These are phyloP conservation scores for Syngnathus floridae DNA, from an alignment of 2,113 vertebrate species.

Conservation along the genomic window DNA sequence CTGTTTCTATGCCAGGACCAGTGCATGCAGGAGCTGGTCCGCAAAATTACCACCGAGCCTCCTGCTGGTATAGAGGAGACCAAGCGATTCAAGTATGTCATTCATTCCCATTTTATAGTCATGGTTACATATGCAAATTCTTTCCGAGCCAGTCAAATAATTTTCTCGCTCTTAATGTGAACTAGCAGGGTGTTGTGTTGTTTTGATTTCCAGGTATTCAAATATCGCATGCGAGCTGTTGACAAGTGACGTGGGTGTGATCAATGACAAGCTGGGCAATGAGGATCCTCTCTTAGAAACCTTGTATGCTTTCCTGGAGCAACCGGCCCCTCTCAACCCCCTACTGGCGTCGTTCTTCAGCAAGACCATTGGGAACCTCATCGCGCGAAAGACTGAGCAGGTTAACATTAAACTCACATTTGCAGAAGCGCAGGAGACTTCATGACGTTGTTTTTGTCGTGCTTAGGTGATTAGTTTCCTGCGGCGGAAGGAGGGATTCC, in stretches of 20 bases:
- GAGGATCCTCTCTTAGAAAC: slow-evolving; percentile 83
- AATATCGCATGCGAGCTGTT: slow-evolving; percentile 94
- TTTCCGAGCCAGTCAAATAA: neutral
- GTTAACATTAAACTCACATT: slow-evolving; percentile 49
- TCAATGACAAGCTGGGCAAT: slow-evolving; percentile 90
- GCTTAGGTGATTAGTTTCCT: slow-evolving; percentile 83
- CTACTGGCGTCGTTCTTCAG: slow-evolving; percentile 97
- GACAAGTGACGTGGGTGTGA: slow-evolving; percentile 88
- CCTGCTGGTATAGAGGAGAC: slow-evolving; percentile 88
- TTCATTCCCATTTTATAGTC: neutral
- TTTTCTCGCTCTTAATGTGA: neutral
- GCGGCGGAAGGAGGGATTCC: slow-evolving; percentile 82
- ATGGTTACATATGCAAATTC: neutral
- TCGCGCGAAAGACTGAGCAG: slow-evolving; percentile 93
- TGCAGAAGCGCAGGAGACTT: neutral
- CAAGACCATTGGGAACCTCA: slow-evolving; percentile 93
- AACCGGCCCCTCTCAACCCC: slow-evolving; percentile 87
- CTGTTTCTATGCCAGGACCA: slow-evolving; percentile 85
- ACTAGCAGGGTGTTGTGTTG: slow-evolving; percentile 13
- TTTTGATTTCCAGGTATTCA: slow-evolving; percentile 72
- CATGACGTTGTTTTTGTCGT: slow-evolving; percentile 3
- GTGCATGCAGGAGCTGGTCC: slow-evolving; percentile 90
- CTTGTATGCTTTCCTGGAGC: slow-evolving; percentile 86
- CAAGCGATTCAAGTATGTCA: slow-evolving; percentile 87
- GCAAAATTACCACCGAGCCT: slow-evolving; percentile 86